A percentile compares a stretch with the other conserved stretches of the same genome.
These are phyloP conservation scores for Minunthozetes semirufus DNA, from an alignment of 2,888 invertebrate genomes.

Conservation along the genomic window DNA sequence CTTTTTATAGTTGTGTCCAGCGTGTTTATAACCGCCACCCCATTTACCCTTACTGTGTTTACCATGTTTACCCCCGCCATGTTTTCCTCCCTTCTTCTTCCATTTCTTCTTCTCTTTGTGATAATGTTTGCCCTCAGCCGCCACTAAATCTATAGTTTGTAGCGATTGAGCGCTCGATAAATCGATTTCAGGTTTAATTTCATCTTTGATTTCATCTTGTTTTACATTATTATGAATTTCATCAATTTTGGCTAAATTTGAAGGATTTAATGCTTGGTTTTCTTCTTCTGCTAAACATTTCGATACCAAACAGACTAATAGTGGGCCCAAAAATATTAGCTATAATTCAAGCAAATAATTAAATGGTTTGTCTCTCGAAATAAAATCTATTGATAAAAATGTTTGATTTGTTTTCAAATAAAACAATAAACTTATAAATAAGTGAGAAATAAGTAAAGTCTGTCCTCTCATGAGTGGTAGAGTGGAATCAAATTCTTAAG, in stretches of 20 bases:
- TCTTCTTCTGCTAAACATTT: conserved; percentile 11
- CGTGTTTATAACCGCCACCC: not conserved
- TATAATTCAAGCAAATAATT: not conserved
- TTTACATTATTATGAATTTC: too few species aligned
- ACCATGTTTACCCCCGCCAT: not conserved
- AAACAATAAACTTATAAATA: not conserved
- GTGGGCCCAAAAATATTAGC: not conserved
- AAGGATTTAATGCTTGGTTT: not conserved
- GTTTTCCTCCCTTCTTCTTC: not conserved
- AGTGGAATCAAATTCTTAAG: not conserved
- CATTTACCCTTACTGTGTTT: not conserved
- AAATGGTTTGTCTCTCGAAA: not conserved
- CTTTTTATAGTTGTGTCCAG: not conserved
- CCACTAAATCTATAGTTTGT: not conserved
- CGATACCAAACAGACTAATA: conserved; percentile 11
- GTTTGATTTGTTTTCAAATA: not conserved
- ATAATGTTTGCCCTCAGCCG: not conserved
- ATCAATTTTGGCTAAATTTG: not conserved
- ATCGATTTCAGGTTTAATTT: not conserved
- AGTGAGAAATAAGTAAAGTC: not conserved
- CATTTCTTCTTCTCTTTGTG: not conserved
- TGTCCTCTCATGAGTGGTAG: not conserved
- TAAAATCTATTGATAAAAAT: too few species aligned
- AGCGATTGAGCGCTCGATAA: not conserved
- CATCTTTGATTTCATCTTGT: not conserved